phyloP scores from a whole-genome alignment of 2,888 invertebrate genomes.

The Microdon myrmicae region DNA sequence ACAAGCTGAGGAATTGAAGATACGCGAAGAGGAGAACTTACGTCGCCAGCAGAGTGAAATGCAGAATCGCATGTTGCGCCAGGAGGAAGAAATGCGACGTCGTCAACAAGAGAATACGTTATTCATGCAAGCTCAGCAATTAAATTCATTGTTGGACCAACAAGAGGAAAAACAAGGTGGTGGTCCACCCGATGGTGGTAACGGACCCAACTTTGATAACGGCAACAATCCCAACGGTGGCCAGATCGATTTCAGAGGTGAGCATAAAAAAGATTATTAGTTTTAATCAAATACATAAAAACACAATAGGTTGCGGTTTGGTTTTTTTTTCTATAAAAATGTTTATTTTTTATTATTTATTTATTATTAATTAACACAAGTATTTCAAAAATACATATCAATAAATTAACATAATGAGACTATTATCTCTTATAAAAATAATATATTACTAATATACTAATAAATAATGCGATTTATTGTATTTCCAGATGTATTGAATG shows the following conservation, averaged over 20 bases:
- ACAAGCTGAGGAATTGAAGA: slow-evolving; percentile 82
- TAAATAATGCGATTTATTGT: no score
- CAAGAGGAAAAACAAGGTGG: slow-evolving; percentile 69
- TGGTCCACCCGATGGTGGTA: slow-evolving; percentile 65
- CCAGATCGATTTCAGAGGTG: slow-evolving; percentile 63
- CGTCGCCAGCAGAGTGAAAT: slow-evolving; percentile 81
- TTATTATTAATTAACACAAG: no score
- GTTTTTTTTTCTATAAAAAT: no score
- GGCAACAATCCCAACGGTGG: slow-evolving; percentile 54
- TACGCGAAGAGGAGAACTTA: slow-evolving; percentile 75
- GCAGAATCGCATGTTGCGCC: slow-evolving; percentile 79
- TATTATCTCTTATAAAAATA: no score
- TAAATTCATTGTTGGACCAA: slow-evolving; percentile 76
- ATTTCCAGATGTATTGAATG: slow-evolving; percentile 47
- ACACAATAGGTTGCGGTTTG: no score
- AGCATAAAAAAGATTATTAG: slow-evolving; percentile 10
- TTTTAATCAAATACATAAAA: neutral
- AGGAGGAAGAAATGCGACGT: slow-evolving; percentile 86
- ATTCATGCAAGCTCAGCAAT: slow-evolving; percentile 80
- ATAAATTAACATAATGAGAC: no score
- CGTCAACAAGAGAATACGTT: slow-evolving; percentile 88
- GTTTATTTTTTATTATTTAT: slow-evolving; percentile 1
- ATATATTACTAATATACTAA: neutral
- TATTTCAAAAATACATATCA: no score
- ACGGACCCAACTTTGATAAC: slow-evolving; percentile 53